A percentile compares a stretch with the other conserved stretches of the same genome.
Conservation (phyloP, 2,888 invertebrate species). For the Salticus scenicus region DNA sequence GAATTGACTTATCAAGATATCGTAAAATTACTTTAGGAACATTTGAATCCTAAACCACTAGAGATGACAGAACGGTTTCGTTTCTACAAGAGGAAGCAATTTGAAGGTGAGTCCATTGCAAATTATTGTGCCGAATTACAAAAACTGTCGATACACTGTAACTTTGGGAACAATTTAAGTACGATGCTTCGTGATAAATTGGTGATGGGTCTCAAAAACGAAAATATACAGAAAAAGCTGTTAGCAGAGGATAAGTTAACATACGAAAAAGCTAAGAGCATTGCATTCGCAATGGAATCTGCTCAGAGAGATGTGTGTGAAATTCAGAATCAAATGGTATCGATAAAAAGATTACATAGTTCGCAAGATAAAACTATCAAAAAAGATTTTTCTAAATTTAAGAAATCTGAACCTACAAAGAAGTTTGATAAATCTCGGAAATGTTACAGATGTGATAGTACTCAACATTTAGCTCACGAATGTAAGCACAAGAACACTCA, state of each 20-base stretch:
- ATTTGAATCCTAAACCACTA: too few relatives aligned
- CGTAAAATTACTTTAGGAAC: conserved; percentile 39
- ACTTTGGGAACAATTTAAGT: conserved; percentile 47
- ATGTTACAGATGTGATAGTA: conserved; percentile 53
- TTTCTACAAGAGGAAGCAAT: too few relatives aligned
- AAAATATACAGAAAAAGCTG: conserved; percentile 51
- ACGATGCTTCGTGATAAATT: conserved; percentile 52
- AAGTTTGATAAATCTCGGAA: conserved; percentile 47
- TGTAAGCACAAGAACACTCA: conserved; percentile 52
- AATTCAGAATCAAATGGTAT: conserved; percentile 51
- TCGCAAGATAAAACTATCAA: conserved; percentile 42
- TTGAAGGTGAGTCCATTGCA: too few relatives aligned
- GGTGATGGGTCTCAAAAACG: conserved; percentile 48
- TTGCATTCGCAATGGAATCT: conserved; percentile 53
- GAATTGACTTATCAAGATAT: conserved; percentile 40
- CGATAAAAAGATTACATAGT: conserved; percentile 44
- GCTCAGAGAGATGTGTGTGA: conserved; percentile 49
- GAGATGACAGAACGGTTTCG: too few relatives aligned
- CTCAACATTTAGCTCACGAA: conserved; percentile 52
- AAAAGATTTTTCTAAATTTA: conserved; percentile 49
- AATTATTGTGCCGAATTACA: conserved; percentile 52
- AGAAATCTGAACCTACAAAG: conserved; percentile 43
- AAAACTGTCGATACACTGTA: conserved; percentile 48
- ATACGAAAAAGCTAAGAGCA: conserved; percentile 52
- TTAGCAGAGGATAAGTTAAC: conserved; percentile 52